phyloP scores from a whole-genome alignment of 2,888 invertebrate species.

The Hyppa rectilinea region DNA sequence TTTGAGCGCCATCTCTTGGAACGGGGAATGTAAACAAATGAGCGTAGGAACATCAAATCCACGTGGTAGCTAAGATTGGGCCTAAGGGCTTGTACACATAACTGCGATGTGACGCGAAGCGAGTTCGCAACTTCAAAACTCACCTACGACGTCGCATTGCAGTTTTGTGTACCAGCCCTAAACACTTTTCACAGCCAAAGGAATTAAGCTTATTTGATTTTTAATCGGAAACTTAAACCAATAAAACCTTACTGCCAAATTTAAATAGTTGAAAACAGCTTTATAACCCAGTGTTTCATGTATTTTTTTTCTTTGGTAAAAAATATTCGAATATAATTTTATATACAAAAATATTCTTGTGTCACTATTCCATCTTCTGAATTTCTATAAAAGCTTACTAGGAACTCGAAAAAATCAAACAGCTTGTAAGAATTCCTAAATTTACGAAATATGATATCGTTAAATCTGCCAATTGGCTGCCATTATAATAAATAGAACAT shows the following conservation, averaged over 20 bases:
- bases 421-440: constrained; percentile 17
- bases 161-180: too few species aligned
- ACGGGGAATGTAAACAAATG: constrained; percentile 1
- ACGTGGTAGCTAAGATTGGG: background rate
- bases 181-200: background rate
- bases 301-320: background rate
- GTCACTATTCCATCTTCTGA: background rate
- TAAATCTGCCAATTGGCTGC: constrained; percentile 30
- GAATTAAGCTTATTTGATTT: background rate
- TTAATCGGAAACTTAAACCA: background rate
- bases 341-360: too few species aligned
- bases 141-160: too few species aligned
- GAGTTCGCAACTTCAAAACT: too few species aligned
- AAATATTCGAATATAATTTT: background rate
- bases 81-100: too few species aligned
- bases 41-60: background rate
- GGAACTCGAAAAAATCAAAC: constrained; percentile 9
- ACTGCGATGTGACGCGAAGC: too few species aligned
- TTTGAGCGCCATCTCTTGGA: constrained; percentile 1
- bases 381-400: background rate
- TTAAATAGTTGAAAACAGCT: background rate
- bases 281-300: background rate
- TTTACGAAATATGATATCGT: constrained; percentile 20
- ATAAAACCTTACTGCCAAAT: background rate
- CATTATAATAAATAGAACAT: constrained; percentile 18